These are phyloP conservation scores for Syritta pipiens DNA, from an alignment of 2,888 invertebrate species.

Conservation along the genomic window DNA sequence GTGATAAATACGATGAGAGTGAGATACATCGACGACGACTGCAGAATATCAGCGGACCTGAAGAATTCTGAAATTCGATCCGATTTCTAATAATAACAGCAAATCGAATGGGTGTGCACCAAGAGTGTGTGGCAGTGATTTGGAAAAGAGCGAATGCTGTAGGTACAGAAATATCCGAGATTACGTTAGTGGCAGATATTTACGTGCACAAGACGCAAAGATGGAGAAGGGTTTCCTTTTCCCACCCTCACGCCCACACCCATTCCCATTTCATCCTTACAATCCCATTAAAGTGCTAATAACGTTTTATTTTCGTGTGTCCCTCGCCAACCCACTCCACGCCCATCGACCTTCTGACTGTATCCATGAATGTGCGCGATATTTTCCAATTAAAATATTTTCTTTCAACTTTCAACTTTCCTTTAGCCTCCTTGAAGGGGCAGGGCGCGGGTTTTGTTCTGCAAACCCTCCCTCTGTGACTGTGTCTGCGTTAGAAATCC, in stretches of 20 bases:
- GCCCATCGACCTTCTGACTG: constrained; percentile 34
- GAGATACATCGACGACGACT: constrained; percentile 6
- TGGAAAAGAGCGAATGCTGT: neutral
- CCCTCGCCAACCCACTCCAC: constrained; percentile 27
- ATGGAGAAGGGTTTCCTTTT: neutral
- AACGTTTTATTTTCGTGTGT: constrained; percentile 57
- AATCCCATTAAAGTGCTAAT: constrained; percentile 61
- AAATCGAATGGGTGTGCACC: constrained; percentile 54
- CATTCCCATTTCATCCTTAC: constrained; percentile 25
- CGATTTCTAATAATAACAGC: constrained; percentile 61
- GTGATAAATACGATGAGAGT: constrained; percentile 21
- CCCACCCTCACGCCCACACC: neutral
- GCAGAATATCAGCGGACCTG: constrained; percentile 26
- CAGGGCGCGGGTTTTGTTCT: no score
- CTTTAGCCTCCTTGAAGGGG: no score
- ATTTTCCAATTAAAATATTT: constrained; percentile 68
- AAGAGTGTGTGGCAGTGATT: constrained; percentile 15
- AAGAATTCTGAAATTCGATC: constrained; percentile 59
- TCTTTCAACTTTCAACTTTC: constrained; percentile 52
- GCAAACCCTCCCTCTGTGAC: no score
- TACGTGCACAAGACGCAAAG: constrained; percentile 30
- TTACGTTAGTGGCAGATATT: constrained; percentile 54
- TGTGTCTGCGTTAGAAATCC: no score
- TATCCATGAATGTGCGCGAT: constrained; percentile 49
- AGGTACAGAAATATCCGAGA: constrained; percentile 18